phyloP scores from a whole-genome alignment of 2,888 invertebrate species.

The Argyresthia goedartella region DNA sequence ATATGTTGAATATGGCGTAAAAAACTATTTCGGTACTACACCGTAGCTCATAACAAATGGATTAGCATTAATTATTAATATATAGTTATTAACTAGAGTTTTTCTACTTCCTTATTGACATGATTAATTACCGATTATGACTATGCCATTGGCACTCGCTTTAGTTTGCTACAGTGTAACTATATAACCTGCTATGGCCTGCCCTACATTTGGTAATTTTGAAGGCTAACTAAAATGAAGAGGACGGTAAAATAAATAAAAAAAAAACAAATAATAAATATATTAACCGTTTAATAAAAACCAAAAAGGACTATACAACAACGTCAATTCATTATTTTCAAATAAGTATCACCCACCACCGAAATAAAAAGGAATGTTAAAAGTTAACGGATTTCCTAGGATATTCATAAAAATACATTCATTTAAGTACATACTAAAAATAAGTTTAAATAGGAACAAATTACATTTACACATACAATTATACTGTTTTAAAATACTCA shows the following conservation, averaged over 20 bases:
- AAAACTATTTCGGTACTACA: slow-evolving; percentile 30
- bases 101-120: slow-evolving; percentile 41
- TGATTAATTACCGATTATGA: slow-evolving; percentile 45
- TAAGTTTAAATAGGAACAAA: no score
- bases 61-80: slow-evolving; percentile 9
- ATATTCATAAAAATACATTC: neutral
- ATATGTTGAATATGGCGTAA: slow-evolving; percentile 24
- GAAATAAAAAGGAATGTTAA: neutral
- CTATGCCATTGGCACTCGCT: slow-evolving; percentile 39
- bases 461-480: no score
- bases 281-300: slow-evolving; percentile 61
- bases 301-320: slow-evolving; percentile 41
- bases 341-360: slow-evolving; percentile 29
- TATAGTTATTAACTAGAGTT: slow-evolving; percentile 23
- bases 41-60: slow-evolving; percentile 20
- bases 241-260: slow-evolving; percentile 19
- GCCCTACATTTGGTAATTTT: neutral
- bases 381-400: neutral
- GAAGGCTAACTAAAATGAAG: neutral
- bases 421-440: no score
- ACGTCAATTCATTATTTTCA: slow-evolving; percentile 29
- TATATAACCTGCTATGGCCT: neutral
- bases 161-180: slow-evolving; percentile 12
- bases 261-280: slow-evolving; percentile 35
- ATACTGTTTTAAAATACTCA: neutral